These are phyloP conservation scores for Neomicropteryx cornuta DNA, from an alignment of 1,140 invertebrate genomes.

Conservation along the genomic window DNA sequence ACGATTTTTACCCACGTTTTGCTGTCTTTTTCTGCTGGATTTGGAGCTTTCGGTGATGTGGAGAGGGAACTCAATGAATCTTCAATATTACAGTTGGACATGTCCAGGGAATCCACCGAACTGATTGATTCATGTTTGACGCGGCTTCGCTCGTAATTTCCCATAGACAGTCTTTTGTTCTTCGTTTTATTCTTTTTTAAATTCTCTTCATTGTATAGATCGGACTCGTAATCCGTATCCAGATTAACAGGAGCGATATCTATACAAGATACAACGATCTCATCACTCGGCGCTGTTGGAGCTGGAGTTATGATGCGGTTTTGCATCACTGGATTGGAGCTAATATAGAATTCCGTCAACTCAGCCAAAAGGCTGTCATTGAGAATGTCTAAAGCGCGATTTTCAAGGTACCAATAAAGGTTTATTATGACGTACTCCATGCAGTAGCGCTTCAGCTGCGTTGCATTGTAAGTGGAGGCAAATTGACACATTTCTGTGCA, in stretches of 20 bases:
- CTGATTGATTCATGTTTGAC: slow-evolving; percentile 37
- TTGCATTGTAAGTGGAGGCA: slow-evolving; percentile 52
- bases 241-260: slow-evolving; percentile 33
- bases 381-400: slow-evolving; percentile 43
- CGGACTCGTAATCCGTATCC: slow-evolving; percentile 24
- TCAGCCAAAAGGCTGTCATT: slow-evolving; percentile 45
- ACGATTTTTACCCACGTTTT: slow-evolving; percentile 32
- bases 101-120: slow-evolving; percentile 31
- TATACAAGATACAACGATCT: slow-evolving; percentile 37
- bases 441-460: slow-evolving; percentile 51
- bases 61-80: slow-evolving; percentile 32
- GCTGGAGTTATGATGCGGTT: slow-evolving; percentile 51
- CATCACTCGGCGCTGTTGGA: slow-evolving; percentile 40
- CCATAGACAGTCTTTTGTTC: slow-evolving; percentile 32
- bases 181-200: slow-evolving; percentile 28
- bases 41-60: slow-evolving; percentile 25
- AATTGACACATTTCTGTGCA: slow-evolving; percentile 56
- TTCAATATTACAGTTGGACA: slow-evolving; percentile 27
- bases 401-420: slow-evolving; percentile 54
- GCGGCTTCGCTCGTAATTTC: slow-evolving; percentile 31
- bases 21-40: slow-evolving; percentile 20
- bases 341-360: slow-evolving; percentile 48
- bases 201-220: slow-evolving; percentile 27
- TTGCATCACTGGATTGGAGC: slow-evolving; percentile 38
- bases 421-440: slow-evolving; percentile 63